Conservation (phyloP, 2,113 vertebrate species). For the Xyliphius kryptos region DNA sequence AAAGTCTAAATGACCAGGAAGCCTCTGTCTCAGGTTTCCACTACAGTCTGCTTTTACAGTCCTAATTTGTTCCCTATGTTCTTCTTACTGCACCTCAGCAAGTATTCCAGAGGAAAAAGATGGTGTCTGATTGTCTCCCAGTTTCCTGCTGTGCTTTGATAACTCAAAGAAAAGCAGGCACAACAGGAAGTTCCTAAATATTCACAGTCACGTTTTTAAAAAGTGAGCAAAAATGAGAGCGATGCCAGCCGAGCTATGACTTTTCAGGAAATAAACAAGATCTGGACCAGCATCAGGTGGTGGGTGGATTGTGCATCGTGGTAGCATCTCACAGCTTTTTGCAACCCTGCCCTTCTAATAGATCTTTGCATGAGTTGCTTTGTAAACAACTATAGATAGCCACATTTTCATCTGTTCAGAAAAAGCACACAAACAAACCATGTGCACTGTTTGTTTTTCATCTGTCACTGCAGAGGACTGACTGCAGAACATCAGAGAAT, state of each 20-base stretch:
- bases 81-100: slow-evolving; percentile 21
- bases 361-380: slow-evolving; percentile 5
- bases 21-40: slow-evolving; percentile 9
- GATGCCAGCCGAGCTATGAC: slow-evolving; percentile 11
- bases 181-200: slow-evolving; percentile 43
- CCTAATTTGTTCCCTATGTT: slow-evolving; percentile 2
- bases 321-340: slow-evolving; percentile 9
- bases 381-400: slow-evolving; percentile 18
- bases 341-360: background rate
- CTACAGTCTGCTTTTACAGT: background rate
- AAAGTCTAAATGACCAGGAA: slow-evolving; percentile 9
- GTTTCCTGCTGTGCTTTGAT: slow-evolving; percentile 42
- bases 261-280: slow-evolving; percentile 13
- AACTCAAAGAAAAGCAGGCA: slow-evolving; percentile 33
- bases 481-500: slow-evolving; percentile 8
- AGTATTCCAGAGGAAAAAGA: slow-evolving; percentile 18
- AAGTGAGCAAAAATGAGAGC: slow-evolving; percentile 19
- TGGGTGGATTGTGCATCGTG: background rate
- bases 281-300: slow-evolving; percentile 6
- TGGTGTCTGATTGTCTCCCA: slow-evolving; percentile 36
- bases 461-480: background rate
- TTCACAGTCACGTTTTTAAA: slow-evolving; percentile 37
- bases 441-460: slow-evolving; percentile 1
- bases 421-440: background rate
- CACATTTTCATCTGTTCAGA: background rate